Evolutionary conservation across 2,888 invertebrate genomes (phyloP), one percentile per base, ranked within the genome.

Genomic region (Eupithecia subumbrata): DNA sequence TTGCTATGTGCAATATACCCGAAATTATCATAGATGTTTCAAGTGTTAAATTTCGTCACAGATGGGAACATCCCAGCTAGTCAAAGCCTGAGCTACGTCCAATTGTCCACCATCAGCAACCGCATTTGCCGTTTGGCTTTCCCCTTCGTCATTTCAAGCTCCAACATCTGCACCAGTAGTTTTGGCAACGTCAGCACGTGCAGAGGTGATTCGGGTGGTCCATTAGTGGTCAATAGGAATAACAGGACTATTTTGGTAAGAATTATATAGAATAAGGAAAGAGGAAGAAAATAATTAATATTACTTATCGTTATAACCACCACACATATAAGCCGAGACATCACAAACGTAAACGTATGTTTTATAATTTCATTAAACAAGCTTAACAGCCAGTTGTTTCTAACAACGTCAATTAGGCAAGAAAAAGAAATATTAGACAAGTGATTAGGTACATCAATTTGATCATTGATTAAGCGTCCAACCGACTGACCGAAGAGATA

Each of bases 201-300:
- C 82, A 60, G 64, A 0, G 90, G 91, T 8, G 90, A 91, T 78
- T 90, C 90, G 25, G 91, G 91, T 30, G 90, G 91, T 16, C 91
- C 91, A 3, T 85, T 91, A 5, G 81, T 83, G 16, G 74, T 83
- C 1, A 71, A 9, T 16, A 81, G 84, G 5, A 77, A 85, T 69
- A 81, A 81, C 48, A 72, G 68, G n/a, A 78, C 73, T 4, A 60
- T 87, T 12, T 74, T 90, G 84, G 88, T 89, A 82, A 67, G 66
- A 25, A 56, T 56, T 25, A 25, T 5, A 4, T 9, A 12, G 11
- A 5, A 22, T n/a, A n/a, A 52, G 52, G n/a, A 52, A 48, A 8
- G 18, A n/a, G 5, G 0, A 52, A n/a, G 9, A 9, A 52, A n/a
- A n/a, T 52, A n/a, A 52, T 9, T 9, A 9, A 9, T 52, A n/a